phyloP scores from a whole-genome alignment of 2,113 vertebrate genomes.

The Stictonetta naevosa region DNA sequence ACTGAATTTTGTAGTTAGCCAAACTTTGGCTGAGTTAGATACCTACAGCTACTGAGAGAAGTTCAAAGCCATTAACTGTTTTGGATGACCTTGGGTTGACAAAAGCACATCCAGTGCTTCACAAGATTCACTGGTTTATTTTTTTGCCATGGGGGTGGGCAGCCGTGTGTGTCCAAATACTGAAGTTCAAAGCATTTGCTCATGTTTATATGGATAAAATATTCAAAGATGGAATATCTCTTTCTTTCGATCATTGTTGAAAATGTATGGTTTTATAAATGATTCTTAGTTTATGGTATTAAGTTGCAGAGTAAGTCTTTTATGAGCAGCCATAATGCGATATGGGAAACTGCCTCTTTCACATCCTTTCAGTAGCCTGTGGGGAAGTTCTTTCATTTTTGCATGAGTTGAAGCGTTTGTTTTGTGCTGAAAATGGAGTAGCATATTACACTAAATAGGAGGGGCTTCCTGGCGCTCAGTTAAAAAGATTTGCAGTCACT shows the following conservation, averaged over 20 bases:
- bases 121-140: neutral
- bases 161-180: neutral
- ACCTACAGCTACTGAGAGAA: neutral
- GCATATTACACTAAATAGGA: neutral
- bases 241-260: neutral
- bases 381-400: neutral
- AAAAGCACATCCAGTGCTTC: neutral
- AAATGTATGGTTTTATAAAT: neutral
- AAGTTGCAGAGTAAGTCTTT: neutral
- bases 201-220: neutral
- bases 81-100: constrained; percentile 26
- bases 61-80: neutral
- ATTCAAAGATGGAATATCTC: neutral
- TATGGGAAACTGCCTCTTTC: neutral
- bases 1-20: neutral
- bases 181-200: neutral
- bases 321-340: neutral
- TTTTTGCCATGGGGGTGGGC: neutral
- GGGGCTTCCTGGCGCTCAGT: neutral
- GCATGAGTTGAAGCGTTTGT: neutral
- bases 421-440: neutral
- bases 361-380: rapidly evolving
- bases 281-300: neutral
- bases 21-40: constrained; percentile 11
- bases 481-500: neutral